phyloP scores from a whole-genome alignment of 92 coral and sea anemone genomes.

The Parazoanthus swiftii region DNA sequence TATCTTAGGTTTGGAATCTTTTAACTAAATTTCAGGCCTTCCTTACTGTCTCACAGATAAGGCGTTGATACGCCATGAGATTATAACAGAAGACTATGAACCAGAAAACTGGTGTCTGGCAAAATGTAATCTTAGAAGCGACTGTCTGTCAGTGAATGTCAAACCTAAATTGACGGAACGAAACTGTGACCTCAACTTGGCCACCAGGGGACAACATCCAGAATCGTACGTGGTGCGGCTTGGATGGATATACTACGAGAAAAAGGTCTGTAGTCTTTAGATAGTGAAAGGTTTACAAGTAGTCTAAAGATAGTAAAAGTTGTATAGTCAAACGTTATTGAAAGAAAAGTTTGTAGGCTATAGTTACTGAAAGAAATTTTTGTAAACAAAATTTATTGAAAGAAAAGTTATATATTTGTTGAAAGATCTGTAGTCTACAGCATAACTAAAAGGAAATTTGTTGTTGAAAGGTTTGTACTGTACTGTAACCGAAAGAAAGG shows the following conservation, averaged over 20 bases:
- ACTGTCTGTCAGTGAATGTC: background rate
- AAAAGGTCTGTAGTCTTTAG: background rate
- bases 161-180: background rate
- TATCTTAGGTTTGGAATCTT: too few relatives aligned
- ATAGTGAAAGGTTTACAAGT: too few relatives aligned
- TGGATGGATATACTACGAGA: background rate
- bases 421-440: background rate
- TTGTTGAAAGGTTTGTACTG: too few relatives aligned
- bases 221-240: background rate
- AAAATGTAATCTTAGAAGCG: background rate
- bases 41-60: background rate
- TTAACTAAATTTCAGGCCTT: background rate
- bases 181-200: background rate
- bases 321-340: too few relatives aligned
- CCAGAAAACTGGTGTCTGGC: background rate
- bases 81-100: background rate
- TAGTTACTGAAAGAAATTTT: too few relatives aligned
- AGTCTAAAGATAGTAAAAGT: background rate
- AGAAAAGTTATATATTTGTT: too few relatives aligned
- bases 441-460: too few relatives aligned
- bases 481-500: too few relatives aligned
- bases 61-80: too few relatives aligned
- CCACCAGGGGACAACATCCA: background rate
- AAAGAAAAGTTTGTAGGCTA: too few relatives aligned
- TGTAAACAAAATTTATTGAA: too few relatives aligned